Percentiles rank a stretch among this genome's conserved stretches.
phyloP scores from a whole-genome alignment of 2,888 invertebrate genomes.

The Microctonus brassicae region DNA sequence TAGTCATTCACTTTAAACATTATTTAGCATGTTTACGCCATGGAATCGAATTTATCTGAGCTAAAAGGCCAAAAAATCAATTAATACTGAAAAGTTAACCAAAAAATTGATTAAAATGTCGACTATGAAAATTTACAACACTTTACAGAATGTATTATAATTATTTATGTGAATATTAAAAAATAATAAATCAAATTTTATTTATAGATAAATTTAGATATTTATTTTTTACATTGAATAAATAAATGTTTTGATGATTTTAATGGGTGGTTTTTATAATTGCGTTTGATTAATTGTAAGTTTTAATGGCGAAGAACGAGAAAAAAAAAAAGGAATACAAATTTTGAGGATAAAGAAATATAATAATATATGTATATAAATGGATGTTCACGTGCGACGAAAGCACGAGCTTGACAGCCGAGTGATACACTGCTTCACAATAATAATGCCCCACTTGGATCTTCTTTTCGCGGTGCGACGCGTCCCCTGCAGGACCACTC shows the following conservation, averaged over 20 bases:
- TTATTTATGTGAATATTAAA: too few relatives aligned
- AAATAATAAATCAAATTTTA: too few relatives aligned
- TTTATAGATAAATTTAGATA: too few relatives aligned
- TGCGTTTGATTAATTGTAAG: background rate
- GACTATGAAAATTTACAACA: too few relatives aligned
- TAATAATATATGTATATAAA: background rate
- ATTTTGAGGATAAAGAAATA: too few relatives aligned
- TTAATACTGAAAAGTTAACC: too few relatives aligned
- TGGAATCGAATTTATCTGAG: conserved; percentile 22
- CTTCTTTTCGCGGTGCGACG: background rate
- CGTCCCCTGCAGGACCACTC: conserved; percentile 60
- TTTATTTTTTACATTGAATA: too few relatives aligned
- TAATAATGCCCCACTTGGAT: conserved; percentile 31
- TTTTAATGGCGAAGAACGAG: background rate
- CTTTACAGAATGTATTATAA: too few relatives aligned
- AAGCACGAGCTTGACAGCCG: conserved; percentile 30
- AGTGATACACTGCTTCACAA: conserved; percentile 49
- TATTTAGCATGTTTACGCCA: conserved; percentile 36
- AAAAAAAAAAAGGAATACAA: background rate
- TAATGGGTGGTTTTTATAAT: background rate
- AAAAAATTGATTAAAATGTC: too few relatives aligned
- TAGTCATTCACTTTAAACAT: conserved; percentile 31
- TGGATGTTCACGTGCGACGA: conserved; percentile 18
- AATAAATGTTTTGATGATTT: too few relatives aligned
- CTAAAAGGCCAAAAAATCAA: background rate